Base-by-base conservation (phyloP, 2,888 invertebrate genomes). In the Nomada flava region DNA sequence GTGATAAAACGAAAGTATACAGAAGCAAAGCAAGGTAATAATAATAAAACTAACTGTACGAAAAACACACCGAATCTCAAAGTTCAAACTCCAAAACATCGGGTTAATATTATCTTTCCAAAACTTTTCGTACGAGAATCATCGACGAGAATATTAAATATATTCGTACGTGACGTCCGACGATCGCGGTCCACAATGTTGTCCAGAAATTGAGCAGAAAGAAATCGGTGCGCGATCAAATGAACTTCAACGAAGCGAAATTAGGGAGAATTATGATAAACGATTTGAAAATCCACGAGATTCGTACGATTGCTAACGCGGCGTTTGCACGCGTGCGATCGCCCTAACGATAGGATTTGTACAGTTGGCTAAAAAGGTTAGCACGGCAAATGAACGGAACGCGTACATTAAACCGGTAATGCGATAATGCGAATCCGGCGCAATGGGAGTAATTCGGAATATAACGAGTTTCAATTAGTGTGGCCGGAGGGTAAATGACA, bases 391-490 rank as follows among this genome's bases (percentile, higher is more conserved):
- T 50, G 79, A 69, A 82, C 71, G 67, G 73, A 82, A 76, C 76
- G 69, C 64, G 72, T 52, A 60, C 72, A 76, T 84, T 86, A 86
- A 82, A 77, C 72, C 72, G 82, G 84, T 82, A 84, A 86, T 72
- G 70, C 64, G 74, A 75, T 86, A 86, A 86, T 76, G 67, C 59
- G 67, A 64, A 75, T 79, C 67, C 74, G 26, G 62, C 52, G 74
- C 72, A 59, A 70, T 44, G 79, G 59, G 72, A 76, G 76, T 82
- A 86, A 86, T 86, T 86, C 69, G 69, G 82, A 63, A 70, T 81
- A 73, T 86, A 86, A 86, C 72, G 81, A 79, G 73, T 86, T 86
- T 86, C 86, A 86, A 81, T 86, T 86, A 86, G 86, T 74, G 69
- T 64, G 71, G 42, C 53, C 72, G n/a, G 20, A 53, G 67, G 68